These are phyloP conservation scores for Chionodraco myersi DNA, from an alignment of 2,113 vertebrate genomes.

Conservation along the genomic window DNA sequence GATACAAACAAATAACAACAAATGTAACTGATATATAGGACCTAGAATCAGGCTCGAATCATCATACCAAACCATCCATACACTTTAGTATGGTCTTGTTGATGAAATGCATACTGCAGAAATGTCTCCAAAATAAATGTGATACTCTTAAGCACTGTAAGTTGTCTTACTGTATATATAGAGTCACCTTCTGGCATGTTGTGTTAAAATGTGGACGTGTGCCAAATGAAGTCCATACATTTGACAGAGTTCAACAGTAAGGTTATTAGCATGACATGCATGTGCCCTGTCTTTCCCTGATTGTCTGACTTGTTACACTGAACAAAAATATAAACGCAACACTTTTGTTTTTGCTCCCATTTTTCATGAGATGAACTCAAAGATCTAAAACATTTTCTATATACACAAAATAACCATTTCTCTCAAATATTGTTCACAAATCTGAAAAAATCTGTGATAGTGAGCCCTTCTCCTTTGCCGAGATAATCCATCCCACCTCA, in stretches of 20 bases:
- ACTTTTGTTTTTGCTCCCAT: no score
- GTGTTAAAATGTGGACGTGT: slow-evolving; percentile 26
- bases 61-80: background rate
- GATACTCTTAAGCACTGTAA: background rate
- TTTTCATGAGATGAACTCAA: no score
- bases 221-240: slow-evolving; percentile 1
- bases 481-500: no score
- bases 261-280: slow-evolving; percentile 6
- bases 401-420: no score
- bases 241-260: background rate
- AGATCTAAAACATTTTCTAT: no score
- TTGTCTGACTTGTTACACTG: no score
- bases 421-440: no score
- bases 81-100: background rate
- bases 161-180: background rate
- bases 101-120: background rate
- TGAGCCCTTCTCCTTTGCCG: no score
- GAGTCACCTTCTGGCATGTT: slow-evolving; percentile 9
- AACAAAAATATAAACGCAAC: no score
- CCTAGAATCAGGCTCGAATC: background rate
- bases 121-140: background rate
- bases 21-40: background rate
- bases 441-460: no score
- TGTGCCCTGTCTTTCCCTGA: background rate
- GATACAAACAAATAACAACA: background rate